phyloP scores from a whole-genome alignment of 30 jellyfish, hydroid and myxozoan genomes.

The Turritopsis dohrnii region DNA sequence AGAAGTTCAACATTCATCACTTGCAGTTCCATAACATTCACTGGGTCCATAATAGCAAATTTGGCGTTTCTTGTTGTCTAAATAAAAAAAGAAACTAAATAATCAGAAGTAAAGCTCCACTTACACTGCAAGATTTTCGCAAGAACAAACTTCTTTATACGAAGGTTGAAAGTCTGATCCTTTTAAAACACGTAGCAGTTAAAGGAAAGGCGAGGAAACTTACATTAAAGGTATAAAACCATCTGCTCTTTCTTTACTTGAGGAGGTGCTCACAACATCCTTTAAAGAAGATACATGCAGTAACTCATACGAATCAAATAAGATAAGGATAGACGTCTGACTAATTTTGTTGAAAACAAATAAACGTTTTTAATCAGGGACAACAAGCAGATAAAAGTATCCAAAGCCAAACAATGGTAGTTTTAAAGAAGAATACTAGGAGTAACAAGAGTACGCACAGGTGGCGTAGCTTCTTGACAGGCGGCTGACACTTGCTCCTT shows the following conservation, averaged over 20 bases:
- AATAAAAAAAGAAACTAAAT: background rate
- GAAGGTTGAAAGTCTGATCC: no score
- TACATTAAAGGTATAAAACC: slow-evolving; percentile 7
- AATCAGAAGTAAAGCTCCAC: background rate
- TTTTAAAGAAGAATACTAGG: no score
- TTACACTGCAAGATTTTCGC: background rate
- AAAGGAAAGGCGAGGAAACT: background rate
- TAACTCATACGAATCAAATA: background rate
- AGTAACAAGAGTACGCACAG: slow-evolving; percentile 1
- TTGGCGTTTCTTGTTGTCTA: background rate
- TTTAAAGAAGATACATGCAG: background rate
- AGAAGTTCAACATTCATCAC: no score
- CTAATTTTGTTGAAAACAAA: no score
- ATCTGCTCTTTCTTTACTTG: background rate
- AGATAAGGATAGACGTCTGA: no score
- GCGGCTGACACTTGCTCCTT: slow-evolving; percentile 47
- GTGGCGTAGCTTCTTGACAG: slow-evolving; percentile 22
- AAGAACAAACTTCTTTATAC: no score
- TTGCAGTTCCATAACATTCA: background rate
- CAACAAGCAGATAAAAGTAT: no score
- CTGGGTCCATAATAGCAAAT: background rate
- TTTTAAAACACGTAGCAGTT: no score
- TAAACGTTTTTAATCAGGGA: background rate
- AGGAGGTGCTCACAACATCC: background rate
- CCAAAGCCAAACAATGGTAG: no score